These are phyloP conservation scores for Mergus octosetaceus DNA, from an alignment of 2,797 vertebrate species.

Conservation along the genomic window DNA sequence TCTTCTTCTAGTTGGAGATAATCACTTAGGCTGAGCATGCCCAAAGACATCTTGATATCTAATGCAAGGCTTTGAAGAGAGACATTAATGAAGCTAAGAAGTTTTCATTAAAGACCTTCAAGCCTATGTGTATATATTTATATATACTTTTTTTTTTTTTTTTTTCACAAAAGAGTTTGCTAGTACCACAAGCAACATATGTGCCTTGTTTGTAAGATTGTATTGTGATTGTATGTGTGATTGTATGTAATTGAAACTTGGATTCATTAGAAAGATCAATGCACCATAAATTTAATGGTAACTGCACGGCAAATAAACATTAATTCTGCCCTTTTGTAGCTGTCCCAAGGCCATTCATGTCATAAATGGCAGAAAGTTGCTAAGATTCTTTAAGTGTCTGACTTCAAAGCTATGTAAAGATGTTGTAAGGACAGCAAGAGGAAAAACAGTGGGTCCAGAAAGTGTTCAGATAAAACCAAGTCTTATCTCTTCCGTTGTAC, in stretches of 20 bases:
- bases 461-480: conserved; percentile 33
- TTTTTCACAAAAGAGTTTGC: background rate
- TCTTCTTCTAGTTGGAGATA: background rate
- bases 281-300: background rate
- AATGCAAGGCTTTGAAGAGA: background rate
- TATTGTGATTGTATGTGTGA: background rate
- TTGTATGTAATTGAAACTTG: background rate
- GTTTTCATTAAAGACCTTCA: background rate
- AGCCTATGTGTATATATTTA: background rate
- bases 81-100: background rate
- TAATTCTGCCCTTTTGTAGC: background rate
- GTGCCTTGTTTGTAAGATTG: background rate
- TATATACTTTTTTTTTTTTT: background rate
- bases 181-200: background rate
- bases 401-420: background rate
- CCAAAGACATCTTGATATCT: background rate
- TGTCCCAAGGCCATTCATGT: background rate
- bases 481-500: background rate
- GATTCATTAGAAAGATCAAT: background rate
- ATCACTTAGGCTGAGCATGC: background rate
- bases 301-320: background rate
- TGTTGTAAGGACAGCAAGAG: background rate
- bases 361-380: conserved; percentile 1
- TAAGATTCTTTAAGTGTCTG: background rate
- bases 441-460: conserved; percentile 21